These are phyloP conservation scores for Aspidiotus destructor DNA, from an alignment of 2,888 invertebrate species.

Conservation along the genomic window DNA sequence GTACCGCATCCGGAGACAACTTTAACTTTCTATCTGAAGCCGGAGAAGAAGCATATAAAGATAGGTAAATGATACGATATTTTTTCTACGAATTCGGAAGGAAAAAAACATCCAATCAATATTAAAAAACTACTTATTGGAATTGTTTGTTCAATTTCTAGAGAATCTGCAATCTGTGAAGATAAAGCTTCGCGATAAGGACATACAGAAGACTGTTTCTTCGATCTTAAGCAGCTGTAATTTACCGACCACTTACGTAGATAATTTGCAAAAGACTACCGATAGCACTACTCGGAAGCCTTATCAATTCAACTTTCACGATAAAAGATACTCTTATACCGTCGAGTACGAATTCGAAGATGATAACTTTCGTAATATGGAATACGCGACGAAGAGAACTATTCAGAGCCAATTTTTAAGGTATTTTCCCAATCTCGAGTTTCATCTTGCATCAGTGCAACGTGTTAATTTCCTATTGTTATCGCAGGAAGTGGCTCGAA, in stretches of 20 bases:
- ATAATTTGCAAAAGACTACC: constrained; percentile 54
- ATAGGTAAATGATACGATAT: constrained; percentile 13
- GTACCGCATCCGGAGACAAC: constrained; percentile 52
- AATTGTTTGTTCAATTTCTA: constrained; percentile 38
- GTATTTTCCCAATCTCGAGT: constrained; percentile 3
- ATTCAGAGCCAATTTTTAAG: constrained; percentile 8
- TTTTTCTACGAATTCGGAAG: not conserved
- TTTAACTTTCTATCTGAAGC: constrained; percentile 68
- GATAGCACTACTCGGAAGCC: constrained; percentile 40
- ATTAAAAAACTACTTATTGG: not conserved
- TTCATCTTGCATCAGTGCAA: constrained; percentile 42
- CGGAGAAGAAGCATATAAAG: constrained; percentile 42
- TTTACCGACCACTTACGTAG: constrained; percentile 76
- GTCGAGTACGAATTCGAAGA: not conserved
- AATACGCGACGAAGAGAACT: not conserved
- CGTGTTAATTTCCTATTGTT: constrained; percentile 34
- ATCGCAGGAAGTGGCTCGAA: constrained; percentile 59
- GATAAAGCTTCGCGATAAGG: constrained; percentile 58
- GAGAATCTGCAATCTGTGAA: constrained; percentile 64
- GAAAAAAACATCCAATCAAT: not conserved
- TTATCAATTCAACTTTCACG: not conserved
- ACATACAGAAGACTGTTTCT: constrained; percentile 62
- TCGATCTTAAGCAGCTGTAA: constrained; percentile 70
- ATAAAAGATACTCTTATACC: not conserved
- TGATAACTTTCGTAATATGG: not conserved